Base-by-base conservation (phyloP, 2,113 vertebrate genomes). In the Catharus bicknelli region DNA sequence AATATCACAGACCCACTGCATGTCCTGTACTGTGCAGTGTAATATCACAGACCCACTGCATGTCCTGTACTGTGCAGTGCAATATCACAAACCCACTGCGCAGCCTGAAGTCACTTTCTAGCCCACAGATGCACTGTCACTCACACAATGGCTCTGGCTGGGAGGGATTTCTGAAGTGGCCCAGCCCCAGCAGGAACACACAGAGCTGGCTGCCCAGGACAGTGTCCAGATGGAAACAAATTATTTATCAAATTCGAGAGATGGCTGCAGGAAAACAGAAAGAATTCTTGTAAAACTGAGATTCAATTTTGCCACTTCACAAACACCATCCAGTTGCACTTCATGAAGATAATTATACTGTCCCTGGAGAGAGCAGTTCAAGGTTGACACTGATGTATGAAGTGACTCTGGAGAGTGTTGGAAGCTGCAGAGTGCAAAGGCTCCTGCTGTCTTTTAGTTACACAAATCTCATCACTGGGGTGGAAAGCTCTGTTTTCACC, bases 381-480 rank as follows among this genome's bases (percentile, higher is more conserved):
- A 90, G 94, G 86, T 36, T 94, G 83, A 90, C 72, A 93, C 50
- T 73, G 86, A 93, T 85, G 53, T 25, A 86, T 83, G 51, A 69
- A 85, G 68, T 45, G 81, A 45, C 45, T 83, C 88, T n/a, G 57
- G 67, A 90, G 70, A 42, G 40, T 40, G 72, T 54, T 80, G 54
- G 66, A 75, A 90, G 79, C 85, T 89, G 83, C 48, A 78, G 69
- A 84, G 66, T 67, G 74, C 7, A 0, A 72, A 91, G 69, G 51
- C 72, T 91, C 67, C 92, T 93, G 88, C 86, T 95, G 88, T 62
- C 88, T 62, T 93, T 81, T 58, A 74, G 64, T 76, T 94, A 93
- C 70, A 88, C 75, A 91, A 51, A 51, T 59, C 78, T 91, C 66
- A 83, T 45, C 86, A 73, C 67, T 5, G 7, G 30, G 42, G 45